Evolutionary conservation across 2,113 vertebrate species (phyloP), one percentile per base, ranked within the genome.

Genomic region (Syngnathoides biaculeatus): DNA sequence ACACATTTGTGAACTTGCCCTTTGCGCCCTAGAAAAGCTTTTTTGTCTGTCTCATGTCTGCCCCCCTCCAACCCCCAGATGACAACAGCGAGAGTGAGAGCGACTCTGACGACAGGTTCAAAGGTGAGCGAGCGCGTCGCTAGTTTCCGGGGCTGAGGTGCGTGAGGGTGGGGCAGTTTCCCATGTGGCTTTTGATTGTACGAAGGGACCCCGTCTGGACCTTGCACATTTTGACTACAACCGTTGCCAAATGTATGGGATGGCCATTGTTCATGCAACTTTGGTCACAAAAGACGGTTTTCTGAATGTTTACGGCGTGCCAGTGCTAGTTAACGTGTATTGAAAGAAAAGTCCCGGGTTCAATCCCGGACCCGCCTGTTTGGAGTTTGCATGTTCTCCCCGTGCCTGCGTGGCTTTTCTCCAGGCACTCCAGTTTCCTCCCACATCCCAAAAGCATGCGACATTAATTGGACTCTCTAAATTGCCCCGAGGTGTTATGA

Each of bases 81-180:
- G 97, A 99, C 84, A 99, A 99, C 90, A 99, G 97, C 0, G 97
- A 98, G 89, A 99, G 96, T 53, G 97, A 99, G 91, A 99, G 97
- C 38, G 97, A 99, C 90, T 98, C 97, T 12, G 97, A 99, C 27
- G 97, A 99, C 93, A 92, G 96, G 71, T 98, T 98, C 90, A 99
- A 98, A 99, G 96, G 97, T 99, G 88, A 95, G 95, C 59, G 58
- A 42, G 57, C 45, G 35, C 67, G 66, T 58, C 45, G 24, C 68
- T 69, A 52, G 65, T 67, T 40, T 50, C 7, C 27, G 72, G 3
- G 14, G 38, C 15, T 38, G 27, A 73, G 62, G 45, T 61, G 40
- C 20, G 53, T 22, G 9, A 42, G 3, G 48, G 58, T 15, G 63
- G 53, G 58, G 57, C 63, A 61, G 39, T 4, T 69, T 53, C 48